Conservation (phyloP, 2,113 vertebrate genomes). For the Varanus salvator region DNA sequence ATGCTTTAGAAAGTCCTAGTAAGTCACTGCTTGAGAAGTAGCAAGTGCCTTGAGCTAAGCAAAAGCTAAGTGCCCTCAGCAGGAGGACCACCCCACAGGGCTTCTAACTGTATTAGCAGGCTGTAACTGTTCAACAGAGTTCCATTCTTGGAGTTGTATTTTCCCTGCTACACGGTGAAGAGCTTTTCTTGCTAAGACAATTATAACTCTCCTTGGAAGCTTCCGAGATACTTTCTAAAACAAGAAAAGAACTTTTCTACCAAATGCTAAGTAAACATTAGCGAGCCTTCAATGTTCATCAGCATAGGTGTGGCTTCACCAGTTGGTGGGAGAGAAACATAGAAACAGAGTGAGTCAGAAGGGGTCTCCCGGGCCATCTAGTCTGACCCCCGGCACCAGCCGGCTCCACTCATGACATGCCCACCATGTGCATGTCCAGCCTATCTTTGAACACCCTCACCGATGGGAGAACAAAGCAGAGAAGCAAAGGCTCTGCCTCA, state of each 20-base stretch:
- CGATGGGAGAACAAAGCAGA: not conserved
- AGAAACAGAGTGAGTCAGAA: no score
- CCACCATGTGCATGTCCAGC: no score
- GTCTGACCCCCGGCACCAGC: no score
- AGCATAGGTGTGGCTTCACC: not conserved
- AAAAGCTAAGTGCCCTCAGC: constrained; percentile 8
- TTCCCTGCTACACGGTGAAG: not conserved
- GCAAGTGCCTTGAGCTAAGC: not conserved
- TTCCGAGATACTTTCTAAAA: not conserved
- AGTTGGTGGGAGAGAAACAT: not conserved
- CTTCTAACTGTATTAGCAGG: not conserved
- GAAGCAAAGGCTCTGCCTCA: not conserved
- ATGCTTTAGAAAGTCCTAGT: not conserved
- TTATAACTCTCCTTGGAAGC: accelerated
- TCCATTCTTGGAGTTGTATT: not conserved
- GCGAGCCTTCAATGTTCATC: constrained; percentile 3
- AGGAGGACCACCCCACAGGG: not conserved
- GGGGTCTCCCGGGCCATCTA: no score
- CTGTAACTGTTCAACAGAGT: constrained; percentile 3
- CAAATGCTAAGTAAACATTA: constrained; percentile 15
- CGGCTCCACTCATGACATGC: no score
- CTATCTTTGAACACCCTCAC: no score
- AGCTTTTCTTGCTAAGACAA: not conserved
- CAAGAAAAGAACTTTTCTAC: accelerated
- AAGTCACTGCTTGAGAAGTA: not conserved